Base-by-base conservation (phyloP, 2,888 invertebrate species). In the Cryptus viduatorius region DNA sequence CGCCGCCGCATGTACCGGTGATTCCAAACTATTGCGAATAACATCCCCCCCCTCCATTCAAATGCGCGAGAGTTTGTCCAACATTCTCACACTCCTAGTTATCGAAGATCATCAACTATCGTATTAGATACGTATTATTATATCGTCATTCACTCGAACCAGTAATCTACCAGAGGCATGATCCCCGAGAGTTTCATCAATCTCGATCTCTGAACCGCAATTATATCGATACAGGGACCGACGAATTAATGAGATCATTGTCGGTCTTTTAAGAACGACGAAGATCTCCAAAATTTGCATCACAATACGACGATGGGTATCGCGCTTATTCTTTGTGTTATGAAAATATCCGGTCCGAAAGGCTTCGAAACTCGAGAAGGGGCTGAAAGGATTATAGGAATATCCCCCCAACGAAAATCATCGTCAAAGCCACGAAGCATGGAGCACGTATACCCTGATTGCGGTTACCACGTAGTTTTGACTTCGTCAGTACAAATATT, bases 401-500 rank as follows among this genome's bases (percentile, higher is more conserved):
- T 37, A 48, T 14, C 8, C 42, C n/a, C 16, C 59, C 31, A 16
- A n/a, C 37, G 44, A 53, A 80, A 86, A 79, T 69, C 37, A 81
- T 80, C 44, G 50, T 59, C 19, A n/a, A 37, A 64, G 31, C 80
- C 71, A 44, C 56, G 44, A 59, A 65, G 50, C 65, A 24, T 10
- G 19, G 10, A 14, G 7, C 29, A 16, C 59, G 79, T 86, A 83
- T 77, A 82, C 68, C 81, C 65, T 87, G 86, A 91, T 91, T 90
- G 89, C 88, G 88, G 88, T 88, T 89, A 89, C 87, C 68, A 24
- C 86, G 83, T 83, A 88, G 88, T 91, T 92, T 91, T 90, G 90
- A 90, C 91, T 92, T 56, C 89, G 88, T 90, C 90, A 86, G 89
- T 90, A 90, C 90, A 92, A 92, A 93, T 92, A 93, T 92, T 92